Percentiles rank a stretch among this genome's conserved stretches.
phyloP scores from a whole-genome alignment of 2,888 invertebrate species.

The Mesorhabditis belari region DNA sequence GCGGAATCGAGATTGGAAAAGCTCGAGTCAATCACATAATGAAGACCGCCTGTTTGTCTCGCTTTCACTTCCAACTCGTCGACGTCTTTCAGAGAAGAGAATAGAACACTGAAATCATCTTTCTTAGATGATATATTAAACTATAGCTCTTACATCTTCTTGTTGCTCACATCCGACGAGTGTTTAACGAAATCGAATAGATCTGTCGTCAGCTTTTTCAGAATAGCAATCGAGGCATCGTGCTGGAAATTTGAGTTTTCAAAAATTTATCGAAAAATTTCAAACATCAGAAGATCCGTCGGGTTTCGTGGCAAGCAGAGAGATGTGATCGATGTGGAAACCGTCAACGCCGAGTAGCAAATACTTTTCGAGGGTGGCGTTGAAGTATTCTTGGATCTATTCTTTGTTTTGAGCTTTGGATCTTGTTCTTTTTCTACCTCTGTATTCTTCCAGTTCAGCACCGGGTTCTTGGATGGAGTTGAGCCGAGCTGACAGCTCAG shows the following conservation, averaged over 20 bases:
- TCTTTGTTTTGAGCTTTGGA: not conserved
- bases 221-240: conserved; percentile 16
- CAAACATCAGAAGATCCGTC: conserved; percentile 25
- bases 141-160: conserved; percentile 33
- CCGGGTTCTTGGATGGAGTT: conserved; percentile 22
- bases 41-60: conserved; percentile 24
- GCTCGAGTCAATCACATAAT: conserved; percentile 30
- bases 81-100: conserved; percentile 34
- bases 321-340: conserved; percentile 39
- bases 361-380: conserved; percentile 22
- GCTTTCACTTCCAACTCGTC: conserved; percentile 26
- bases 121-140: not conserved
- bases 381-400: conserved; percentile 1
- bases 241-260: conserved; percentile 15
- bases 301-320: conserved; percentile 22
- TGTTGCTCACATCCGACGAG: conserved; percentile 15
- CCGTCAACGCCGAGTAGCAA: conserved; percentile 44
- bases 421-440: conserved; percentile 8
- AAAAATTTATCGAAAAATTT: not conserved
- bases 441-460: conserved; percentile 26
- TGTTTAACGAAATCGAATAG: conserved; percentile 13
- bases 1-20: conserved; percentile 16
- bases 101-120: conserved; percentile 23
- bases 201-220: conserved; percentile 19
- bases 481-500: conserved; percentile 16